Percentiles rank a stretch among this genome's conserved stretches.
Conservation (phyloP, 2,797 vertebrate species). For the Poecile montanus region DNA sequence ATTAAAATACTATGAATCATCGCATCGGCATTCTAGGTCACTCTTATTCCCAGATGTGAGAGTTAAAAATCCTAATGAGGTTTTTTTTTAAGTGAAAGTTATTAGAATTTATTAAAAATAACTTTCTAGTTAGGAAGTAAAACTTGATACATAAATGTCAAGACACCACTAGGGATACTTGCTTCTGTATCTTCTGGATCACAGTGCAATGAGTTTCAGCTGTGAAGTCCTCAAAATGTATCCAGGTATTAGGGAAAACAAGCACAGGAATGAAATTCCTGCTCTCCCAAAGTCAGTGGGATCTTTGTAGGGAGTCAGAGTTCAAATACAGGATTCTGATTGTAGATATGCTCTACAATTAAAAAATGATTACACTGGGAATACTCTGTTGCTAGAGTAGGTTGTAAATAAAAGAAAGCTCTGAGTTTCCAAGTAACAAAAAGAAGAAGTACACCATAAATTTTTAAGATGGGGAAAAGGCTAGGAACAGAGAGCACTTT, state of each 20-base stretch:
- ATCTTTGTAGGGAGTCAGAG: not conserved
- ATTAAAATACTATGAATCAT: conserved; percentile 55
- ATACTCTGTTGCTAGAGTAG: not conserved
- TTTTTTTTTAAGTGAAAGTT: conserved; percentile 33
- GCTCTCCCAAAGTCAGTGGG: not conserved
- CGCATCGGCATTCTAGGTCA: conserved; percentile 56
- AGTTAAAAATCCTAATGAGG: conserved; percentile 50
- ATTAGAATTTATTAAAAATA: conserved; percentile 64
- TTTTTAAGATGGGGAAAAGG: not conserved
- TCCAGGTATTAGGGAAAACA: conserved; percentile 7
- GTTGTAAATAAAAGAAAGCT: not conserved
- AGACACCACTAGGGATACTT: conserved; percentile 21
- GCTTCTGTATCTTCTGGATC: conserved; percentile 9
- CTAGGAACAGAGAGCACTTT: not conserved
- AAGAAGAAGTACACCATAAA: not conserved
- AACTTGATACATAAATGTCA: conserved; percentile 29
- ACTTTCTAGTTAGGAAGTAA: conserved; percentile 49
- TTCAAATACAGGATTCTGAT: not conserved
- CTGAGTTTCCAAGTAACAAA: not conserved
- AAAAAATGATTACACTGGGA: not conserved
- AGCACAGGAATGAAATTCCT: not conserved
- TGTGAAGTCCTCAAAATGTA: not conserved
- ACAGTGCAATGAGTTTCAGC: not conserved
- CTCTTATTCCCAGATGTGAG: conserved; percentile 60
- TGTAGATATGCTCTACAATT: not conserved